A percentile compares a stretch with the other conserved stretches of the same genome.
Conservation (phyloP, 1,140 invertebrate species). For the Samia ricini region DNA sequence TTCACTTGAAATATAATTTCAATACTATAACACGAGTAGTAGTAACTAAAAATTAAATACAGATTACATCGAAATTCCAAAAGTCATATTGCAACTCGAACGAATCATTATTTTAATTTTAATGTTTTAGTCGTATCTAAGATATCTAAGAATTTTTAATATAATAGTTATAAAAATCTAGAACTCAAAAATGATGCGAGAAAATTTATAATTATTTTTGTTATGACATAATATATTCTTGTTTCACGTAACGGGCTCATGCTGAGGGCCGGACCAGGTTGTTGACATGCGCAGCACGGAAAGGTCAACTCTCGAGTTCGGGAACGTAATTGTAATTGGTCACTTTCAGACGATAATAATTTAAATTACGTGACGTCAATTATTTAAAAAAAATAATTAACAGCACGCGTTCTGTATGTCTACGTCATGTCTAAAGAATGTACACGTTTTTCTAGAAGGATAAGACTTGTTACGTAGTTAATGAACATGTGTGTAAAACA, state of each 20-base stretch:
- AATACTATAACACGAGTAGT: too few relatives aligned
- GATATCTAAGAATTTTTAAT: too few relatives aligned
- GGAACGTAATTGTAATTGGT: slow-evolving; percentile 13
- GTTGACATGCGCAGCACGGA: slow-evolving; percentile 51
- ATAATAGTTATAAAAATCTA: background rate
- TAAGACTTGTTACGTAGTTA: slow-evolving; percentile 11
- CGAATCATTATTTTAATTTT: too few relatives aligned
- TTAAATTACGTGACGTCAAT: slow-evolving; percentile 39
- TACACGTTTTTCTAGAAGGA: slow-evolving; percentile 13
- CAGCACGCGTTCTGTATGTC: slow-evolving; percentile 17
- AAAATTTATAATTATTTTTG: slow-evolving; percentile 20
- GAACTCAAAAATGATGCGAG: background rate
- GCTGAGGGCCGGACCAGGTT: slow-evolving; percentile 24
- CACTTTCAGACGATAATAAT: slow-evolving; percentile 50
- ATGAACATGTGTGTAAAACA: background rate
- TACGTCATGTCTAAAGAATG: slow-evolving; percentile 21
- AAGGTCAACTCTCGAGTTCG: slow-evolving; percentile 43
- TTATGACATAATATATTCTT: slow-evolving; percentile 41
- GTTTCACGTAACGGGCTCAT: slow-evolving; percentile 17
- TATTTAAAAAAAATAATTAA: slow-evolving; percentile 23
- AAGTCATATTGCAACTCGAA: too few relatives aligned
- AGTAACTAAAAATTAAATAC: too few relatives aligned
- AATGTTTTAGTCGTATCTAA: too few relatives aligned
- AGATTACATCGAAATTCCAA: too few relatives aligned
- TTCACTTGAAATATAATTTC: too few relatives aligned